phyloP scores from a whole-genome alignment of 2,113 vertebrate genomes.

The Kryptolebias marmoratus region DNA sequence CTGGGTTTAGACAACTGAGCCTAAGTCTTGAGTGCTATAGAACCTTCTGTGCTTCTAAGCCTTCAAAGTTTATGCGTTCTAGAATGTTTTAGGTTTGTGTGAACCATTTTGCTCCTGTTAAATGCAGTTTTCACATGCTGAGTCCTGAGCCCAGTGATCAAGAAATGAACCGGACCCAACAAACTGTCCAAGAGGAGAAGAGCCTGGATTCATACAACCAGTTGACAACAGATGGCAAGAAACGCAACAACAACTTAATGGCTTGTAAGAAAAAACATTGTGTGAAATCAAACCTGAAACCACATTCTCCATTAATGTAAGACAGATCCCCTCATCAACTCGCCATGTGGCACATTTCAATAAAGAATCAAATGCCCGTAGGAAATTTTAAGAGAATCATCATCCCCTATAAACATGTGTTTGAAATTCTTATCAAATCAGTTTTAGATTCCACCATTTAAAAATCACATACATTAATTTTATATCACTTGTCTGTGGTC shows the following conservation, averaged over 20 bases:
- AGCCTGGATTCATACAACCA: slow-evolving; percentile 77
- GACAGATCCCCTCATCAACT: background rate
- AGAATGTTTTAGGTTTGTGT: background rate
- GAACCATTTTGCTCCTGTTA: background rate
- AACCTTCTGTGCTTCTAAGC: too few relatives aligned
- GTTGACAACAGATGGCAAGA: slow-evolving; percentile 79
- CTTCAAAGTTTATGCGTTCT: background rate
- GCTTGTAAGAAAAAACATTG: slow-evolving; percentile 78
- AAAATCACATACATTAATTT: too few relatives aligned
- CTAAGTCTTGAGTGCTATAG: too few relatives aligned
- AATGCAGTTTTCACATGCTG: slow-evolving; percentile 79
- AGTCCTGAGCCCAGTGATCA: slow-evolving; percentile 67
- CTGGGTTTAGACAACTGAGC: too few relatives aligned
- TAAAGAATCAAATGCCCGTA: background rate
- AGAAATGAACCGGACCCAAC: slow-evolving; percentile 3
- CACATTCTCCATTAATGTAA: background rate
- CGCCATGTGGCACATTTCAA: background rate
- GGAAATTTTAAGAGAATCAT: too few relatives aligned
- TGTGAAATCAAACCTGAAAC: background rate
- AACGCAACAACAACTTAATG: slow-evolving; percentile 82
- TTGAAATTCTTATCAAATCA: too few relatives aligned
- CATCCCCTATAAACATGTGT: too few relatives aligned
- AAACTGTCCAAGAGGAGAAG: slow-evolving; percentile 16
- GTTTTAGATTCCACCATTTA: too few relatives aligned
- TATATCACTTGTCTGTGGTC: too few relatives aligned